Conservation (phyloP, 1,140 invertebrate genomes). For the Lamellibrachia luymesi region DNA sequence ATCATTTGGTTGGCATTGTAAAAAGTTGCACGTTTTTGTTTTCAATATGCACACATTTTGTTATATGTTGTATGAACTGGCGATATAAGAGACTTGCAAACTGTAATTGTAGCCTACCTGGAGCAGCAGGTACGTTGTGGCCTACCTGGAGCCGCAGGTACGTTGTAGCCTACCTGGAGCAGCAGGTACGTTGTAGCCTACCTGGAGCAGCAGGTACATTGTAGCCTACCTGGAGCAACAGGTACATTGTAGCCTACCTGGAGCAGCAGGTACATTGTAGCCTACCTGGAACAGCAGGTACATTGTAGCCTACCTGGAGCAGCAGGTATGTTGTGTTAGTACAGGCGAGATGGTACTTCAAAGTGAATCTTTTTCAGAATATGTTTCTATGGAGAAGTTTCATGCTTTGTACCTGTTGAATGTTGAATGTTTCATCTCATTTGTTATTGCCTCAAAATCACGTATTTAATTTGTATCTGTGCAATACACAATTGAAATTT, state of each 20-base stretch:
- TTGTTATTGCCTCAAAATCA: not conserved
- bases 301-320: not conserved
- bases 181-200: too few species aligned
- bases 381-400: not conserved
- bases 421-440: not conserved
- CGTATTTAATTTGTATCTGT: not conserved
- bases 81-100: not conserved
- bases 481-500: not conserved
- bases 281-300: too few species aligned
- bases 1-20: not conserved
- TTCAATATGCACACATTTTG: not conserved
- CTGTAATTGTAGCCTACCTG: not conserved
- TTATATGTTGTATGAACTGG: not conserved
- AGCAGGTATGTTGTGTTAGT: too few species aligned
- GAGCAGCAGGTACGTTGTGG: too few species aligned
- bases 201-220: too few species aligned
- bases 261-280: too few species aligned
- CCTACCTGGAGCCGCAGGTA: too few species aligned
- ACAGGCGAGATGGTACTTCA: too few species aligned
- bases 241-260: too few species aligned
- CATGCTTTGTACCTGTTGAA: not conserved
- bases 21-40: not conserved
- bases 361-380: too few species aligned
- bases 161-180: too few species aligned
- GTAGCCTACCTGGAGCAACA: too few species aligned